These are phyloP conservation scores for Pseudolaguvia tuberculata DNA, from an alignment of 2,113 vertebrate species.

Conservation along the genomic window DNA sequence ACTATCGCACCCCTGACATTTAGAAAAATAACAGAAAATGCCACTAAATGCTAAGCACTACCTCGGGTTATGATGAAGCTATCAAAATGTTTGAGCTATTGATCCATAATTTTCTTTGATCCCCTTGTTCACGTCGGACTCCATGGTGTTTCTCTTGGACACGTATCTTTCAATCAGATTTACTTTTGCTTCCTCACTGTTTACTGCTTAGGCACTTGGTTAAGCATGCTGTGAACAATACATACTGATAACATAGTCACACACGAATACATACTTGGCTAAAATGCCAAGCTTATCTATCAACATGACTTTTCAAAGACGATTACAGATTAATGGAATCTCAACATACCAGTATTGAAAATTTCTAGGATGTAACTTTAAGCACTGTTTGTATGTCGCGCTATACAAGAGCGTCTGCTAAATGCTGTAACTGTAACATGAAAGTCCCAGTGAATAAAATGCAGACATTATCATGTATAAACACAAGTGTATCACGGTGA, in stretches of 20 bases:
- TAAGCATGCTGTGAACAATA: constrained; percentile 14
- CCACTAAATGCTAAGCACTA: constrained; percentile 68
- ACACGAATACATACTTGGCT: no score
- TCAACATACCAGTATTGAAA: no score
- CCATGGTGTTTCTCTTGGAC: constrained; percentile 25
- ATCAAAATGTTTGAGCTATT: constrained; percentile 58
- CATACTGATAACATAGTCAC: no score
- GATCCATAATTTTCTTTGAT: constrained; percentile 53
- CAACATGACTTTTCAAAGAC: neutral
- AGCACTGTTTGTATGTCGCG: no score
- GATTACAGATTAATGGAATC: neutral
- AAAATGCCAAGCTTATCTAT: neutral
- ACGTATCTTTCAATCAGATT: constrained; percentile 8
- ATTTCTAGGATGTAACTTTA: no score
- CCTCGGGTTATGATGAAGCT: constrained; percentile 57
- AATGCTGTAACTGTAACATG: neutral
- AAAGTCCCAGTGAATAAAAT: neutral
- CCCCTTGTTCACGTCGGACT: constrained; percentile 30
- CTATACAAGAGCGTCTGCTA: no score
- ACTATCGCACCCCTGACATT: constrained; percentile 65
- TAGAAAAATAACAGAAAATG: constrained; percentile 66
- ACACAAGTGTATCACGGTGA: neutral
- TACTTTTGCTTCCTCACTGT: neutral
- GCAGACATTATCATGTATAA: neutral
- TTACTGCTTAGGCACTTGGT: constrained; percentile 18